These are phyloP conservation scores for Zosterops pallidus DNA, from an alignment of 2,113 vertebrate species.

Conservation along the genomic window DNA sequence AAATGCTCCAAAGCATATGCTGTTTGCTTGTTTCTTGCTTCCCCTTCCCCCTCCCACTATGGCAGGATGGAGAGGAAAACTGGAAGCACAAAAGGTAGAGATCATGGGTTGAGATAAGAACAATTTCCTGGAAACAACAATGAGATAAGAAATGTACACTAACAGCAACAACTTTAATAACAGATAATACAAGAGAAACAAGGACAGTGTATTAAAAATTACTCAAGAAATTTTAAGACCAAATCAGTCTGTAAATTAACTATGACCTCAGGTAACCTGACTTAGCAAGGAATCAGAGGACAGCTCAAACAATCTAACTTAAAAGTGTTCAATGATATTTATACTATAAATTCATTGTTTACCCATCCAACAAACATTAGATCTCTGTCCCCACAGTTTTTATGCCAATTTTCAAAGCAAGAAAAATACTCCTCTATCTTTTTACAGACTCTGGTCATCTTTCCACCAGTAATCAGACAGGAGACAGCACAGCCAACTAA, in stretches of 20 bases:
- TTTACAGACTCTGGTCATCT: not conserved
- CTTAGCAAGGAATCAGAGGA: not conserved
- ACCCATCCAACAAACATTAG: not conserved
- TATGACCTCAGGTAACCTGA: not conserved
- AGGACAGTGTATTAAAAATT: not conserved
- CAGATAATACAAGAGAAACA: not conserved
- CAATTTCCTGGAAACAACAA: not conserved
- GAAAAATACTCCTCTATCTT: not conserved
- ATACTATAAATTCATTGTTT: not conserved
- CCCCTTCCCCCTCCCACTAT: not conserved
- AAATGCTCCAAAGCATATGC: rapidly evolving
- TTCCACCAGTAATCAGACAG: not conserved
- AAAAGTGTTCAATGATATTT: not conserved
- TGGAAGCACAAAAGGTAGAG: not conserved
- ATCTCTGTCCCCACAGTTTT: not conserved
- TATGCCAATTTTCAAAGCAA: not conserved
- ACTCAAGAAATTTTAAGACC: not conserved
- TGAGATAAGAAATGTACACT: not conserved
- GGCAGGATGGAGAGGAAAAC: not conserved
- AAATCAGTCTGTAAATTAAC: not conserved
- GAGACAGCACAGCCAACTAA: not conserved
- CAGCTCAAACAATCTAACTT: not conserved
- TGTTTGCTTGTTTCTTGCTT: not conserved
- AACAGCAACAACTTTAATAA: not conserved
- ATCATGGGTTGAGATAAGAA: not conserved